phyloP scores from a whole-genome alignment of 2,888 invertebrate species.

The Tetrapedia diversipes region DNA sequence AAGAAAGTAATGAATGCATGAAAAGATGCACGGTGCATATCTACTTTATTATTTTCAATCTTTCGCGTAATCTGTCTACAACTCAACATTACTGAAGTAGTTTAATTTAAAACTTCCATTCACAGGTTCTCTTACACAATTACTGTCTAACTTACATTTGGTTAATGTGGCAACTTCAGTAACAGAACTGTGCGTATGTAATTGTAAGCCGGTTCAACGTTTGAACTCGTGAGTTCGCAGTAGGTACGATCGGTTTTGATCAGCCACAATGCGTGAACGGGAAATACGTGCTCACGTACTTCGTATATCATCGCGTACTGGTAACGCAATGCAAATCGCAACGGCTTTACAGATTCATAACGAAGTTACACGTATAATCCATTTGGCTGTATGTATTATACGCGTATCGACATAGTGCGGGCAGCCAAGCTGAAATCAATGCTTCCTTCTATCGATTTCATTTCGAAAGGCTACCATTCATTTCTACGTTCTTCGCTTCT shows the following conservation, averaged over 20 bases:
- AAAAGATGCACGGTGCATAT: too few species aligned
- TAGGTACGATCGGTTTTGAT: constrained; percentile 27
- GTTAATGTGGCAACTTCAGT: neutral
- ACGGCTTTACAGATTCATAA: constrained; percentile 48
- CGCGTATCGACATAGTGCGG: neutral
- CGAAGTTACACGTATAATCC: constrained; percentile 29
- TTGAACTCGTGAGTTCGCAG: constrained; percentile 12
- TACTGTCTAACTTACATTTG: neutral
- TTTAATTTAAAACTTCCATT: neutral
- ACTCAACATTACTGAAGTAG: too few species aligned
- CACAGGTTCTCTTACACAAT: too few species aligned
- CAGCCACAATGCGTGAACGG: constrained; percentile 24
- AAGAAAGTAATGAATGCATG: too few species aligned
- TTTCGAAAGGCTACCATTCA: neutral
- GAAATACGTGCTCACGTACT: neutral
- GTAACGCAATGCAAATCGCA: constrained; percentile 40
- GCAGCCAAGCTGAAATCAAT: constrained; percentile 26
- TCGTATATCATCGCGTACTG: neutral
- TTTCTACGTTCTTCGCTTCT: neutral
- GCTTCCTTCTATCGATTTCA: neutral
- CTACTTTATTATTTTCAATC: too few species aligned
- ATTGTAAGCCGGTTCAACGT: constrained; percentile 13
- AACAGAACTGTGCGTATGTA: too few species aligned
- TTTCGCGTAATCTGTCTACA: too few species aligned
- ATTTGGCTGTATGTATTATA: constrained; percentile 30